A percentile compares a stretch with the other conserved stretches of the same genome.
Conservation (phyloP, 2,797 vertebrate species). For the Catharus ustulatus region DNA sequence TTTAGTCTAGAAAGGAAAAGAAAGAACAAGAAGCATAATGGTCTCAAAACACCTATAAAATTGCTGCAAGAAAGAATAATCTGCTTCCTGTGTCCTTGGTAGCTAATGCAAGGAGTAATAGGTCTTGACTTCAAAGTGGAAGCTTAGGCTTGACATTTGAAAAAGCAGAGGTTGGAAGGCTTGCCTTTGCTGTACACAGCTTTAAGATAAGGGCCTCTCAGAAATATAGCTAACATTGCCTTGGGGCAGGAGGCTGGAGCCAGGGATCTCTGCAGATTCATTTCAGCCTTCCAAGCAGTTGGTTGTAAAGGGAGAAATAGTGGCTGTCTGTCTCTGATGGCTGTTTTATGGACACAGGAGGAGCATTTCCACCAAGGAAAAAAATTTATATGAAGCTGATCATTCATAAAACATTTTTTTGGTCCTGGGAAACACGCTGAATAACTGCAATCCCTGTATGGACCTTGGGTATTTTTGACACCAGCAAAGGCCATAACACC, state of each 20-base stretch:
- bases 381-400: background rate
- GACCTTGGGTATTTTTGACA: background rate
- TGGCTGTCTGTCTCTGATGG: background rate
- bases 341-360: background rate
- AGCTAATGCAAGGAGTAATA: background rate
- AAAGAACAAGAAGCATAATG: background rate
- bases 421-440: background rate
- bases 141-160: background rate
- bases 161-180: background rate
- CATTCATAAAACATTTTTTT: background rate
- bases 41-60: background rate
- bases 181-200: background rate
- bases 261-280: background rate
- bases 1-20: slow-evolving; percentile 27
- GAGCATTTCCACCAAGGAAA: background rate
- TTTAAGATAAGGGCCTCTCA: background rate
- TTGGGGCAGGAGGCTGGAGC: background rate
- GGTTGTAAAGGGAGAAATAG: slow-evolving; percentile 13
- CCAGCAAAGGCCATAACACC: background rate
- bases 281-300: background rate
- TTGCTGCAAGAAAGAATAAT: background rate
- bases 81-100: background rate
- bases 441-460: background rate
- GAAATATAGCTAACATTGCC: background rate
- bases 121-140: background rate